Conservation (phyloP, 1,140 invertebrate genomes). For the Cryptotermes secundus region DNA sequence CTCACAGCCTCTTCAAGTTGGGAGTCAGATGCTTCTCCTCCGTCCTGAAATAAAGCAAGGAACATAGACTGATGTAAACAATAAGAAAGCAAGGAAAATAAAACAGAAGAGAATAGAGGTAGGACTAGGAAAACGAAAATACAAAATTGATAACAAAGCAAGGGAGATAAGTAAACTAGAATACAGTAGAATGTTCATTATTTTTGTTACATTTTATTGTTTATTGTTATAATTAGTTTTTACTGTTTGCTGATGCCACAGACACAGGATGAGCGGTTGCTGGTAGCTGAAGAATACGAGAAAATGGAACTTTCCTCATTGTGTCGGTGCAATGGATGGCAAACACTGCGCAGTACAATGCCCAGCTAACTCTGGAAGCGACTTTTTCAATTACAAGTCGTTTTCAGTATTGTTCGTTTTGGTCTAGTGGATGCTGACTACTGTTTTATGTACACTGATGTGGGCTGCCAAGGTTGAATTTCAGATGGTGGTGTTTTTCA, state of each 20-base stretch:
- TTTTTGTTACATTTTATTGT: too few species aligned
- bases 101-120: too few species aligned
- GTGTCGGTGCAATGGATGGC: conserved; percentile 30
- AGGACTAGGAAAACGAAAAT: too few species aligned
- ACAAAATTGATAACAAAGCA: too few species aligned
- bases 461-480: conserved; percentile 40
- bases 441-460: conserved; percentile 40
- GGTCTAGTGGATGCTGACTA: conserved; percentile 42
- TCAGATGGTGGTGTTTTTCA: conserved; percentile 41
- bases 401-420: conserved; percentile 42
- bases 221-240: too few species aligned
- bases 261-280: not conserved
- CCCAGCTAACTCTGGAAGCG: conserved; percentile 34
- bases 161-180: too few species aligned
- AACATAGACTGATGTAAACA: too few species aligned
- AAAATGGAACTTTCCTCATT: conserved; percentile 42
- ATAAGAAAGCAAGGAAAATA: not conserved
- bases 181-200: too few species aligned
- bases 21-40: too few species aligned
- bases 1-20: too few species aligned
- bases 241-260: not conserved
- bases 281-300: not conserved
- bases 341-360: conserved; percentile 43
- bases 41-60: too few species aligned
- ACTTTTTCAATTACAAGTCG: conserved; percentile 43